A percentile compares a stretch with the other conserved stretches of the same genome.
Evolutionary conservation across 2,113 vertebrate genomes (phyloP).

Genomic region (Nannobrachium achirus): DNA sequence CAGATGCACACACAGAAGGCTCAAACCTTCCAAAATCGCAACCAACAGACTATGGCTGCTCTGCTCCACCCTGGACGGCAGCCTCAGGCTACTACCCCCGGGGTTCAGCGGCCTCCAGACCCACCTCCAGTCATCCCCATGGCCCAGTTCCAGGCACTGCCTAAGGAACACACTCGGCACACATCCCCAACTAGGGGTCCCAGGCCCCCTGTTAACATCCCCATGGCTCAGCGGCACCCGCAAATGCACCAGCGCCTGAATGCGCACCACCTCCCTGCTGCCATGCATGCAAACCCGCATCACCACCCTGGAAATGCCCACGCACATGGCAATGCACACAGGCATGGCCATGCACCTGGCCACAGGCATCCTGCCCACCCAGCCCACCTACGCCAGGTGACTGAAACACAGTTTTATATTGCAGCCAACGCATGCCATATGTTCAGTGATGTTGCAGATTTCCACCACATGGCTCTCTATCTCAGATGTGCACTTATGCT

Average conservation of each 20-base stretch:
- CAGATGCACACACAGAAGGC: conserved; percentile 57
- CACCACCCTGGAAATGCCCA: conserved; percentile 47
- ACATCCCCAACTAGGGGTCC: conserved; percentile 33
- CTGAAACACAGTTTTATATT: conserved; percentile 30
- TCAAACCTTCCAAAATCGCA: conserved; percentile 58
- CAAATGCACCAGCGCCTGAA: conserved; percentile 19
- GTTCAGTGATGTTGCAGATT: conserved; percentile 26
- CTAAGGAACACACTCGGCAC: conserved; percentile 49
- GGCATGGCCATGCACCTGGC: conserved; percentile 19
- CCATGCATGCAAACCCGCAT: conserved; percentile 37
- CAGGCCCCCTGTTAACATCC: conserved; percentile 53
- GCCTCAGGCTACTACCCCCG: conserved; percentile 18
- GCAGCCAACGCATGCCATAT: conserved; percentile 27
- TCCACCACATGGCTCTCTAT: background rate
- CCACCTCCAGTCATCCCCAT: conserved; percentile 72
- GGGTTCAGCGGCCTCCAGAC: conserved; percentile 43
- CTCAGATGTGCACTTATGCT: conserved; percentile 29
- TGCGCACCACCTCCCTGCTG: conserved; percentile 4
- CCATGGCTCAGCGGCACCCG: conserved; percentile 38
- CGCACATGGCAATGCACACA: conserved; percentile 27
- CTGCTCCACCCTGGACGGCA: conserved; percentile 50
- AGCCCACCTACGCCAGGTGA: conserved; percentile 67
- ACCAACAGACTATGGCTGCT: conserved; percentile 69
- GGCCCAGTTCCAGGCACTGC: conserved; percentile 69
- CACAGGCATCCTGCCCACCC: conserved; percentile 34